Conservation (phyloP, 1,140 invertebrate species). For the Scaptomyza graminum region DNA sequence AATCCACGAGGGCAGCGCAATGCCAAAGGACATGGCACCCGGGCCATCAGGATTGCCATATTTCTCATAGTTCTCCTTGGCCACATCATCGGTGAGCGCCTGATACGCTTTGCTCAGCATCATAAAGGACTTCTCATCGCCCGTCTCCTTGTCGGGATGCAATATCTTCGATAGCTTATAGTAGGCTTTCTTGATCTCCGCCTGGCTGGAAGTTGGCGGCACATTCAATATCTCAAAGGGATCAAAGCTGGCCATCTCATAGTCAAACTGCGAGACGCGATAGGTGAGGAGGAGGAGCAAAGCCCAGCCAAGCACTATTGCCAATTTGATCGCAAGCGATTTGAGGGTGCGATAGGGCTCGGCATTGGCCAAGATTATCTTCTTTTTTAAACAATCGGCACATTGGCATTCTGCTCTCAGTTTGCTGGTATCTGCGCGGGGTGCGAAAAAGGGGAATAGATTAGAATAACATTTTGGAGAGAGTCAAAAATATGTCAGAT, state of each 20-base stretch:
- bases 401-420: slow-evolving; percentile 93
- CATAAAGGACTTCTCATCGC: slow-evolving; percentile 99
- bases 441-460: neutral
- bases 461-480: slow-evolving; percentile 15
- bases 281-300: slow-evolving; percentile 94
- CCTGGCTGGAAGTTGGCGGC: slow-evolving; percentile 91
- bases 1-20: slow-evolving; percentile 99
- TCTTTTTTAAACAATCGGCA: slow-evolving; percentile 93
- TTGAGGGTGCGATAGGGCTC: slow-evolving; percentile 95
- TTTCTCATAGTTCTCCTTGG: slow-evolving; percentile 98
- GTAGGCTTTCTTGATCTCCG: slow-evolving; percentile 98
- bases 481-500: slow-evolving; percentile 10
- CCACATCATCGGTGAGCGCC: slow-evolving; percentile 97
- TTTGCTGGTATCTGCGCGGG: slow-evolving; percentile 88
- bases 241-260: slow-evolving; percentile 99
- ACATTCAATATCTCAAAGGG: slow-evolving; percentile 98
- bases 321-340: slow-evolving; percentile 86
- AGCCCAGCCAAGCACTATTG: slow-evolving; percentile 94
- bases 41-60: slow-evolving; percentile 99
- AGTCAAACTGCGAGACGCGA: slow-evolving; percentile 98
- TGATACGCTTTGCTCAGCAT: slow-evolving; percentile 97
- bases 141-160: slow-evolving; percentile 99
- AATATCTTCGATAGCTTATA: slow-evolving; percentile 95
- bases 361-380: slow-evolving; percentile 90
- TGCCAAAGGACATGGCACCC: slow-evolving; percentile 99